phyloP scores from a whole-genome alignment of 2,113 vertebrate species.

The Trogon melanurus region DNA sequence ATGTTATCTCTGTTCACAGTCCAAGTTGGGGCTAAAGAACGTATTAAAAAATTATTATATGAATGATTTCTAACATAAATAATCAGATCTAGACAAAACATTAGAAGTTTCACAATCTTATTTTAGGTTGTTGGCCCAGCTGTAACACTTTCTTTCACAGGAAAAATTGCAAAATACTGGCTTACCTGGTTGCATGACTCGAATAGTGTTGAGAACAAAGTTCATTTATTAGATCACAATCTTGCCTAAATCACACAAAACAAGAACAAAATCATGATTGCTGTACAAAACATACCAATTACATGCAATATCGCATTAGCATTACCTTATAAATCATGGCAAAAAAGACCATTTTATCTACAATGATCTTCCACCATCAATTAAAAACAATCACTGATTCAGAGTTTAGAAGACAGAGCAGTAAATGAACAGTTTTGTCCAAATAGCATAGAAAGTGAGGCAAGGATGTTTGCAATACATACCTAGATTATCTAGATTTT shows the following conservation, averaged over 20 bases:
- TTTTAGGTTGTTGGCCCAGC: background rate
- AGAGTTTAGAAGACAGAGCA: background rate
- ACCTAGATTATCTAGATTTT: background rate
- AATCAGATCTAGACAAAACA: background rate
- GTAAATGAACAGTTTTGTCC: background rate
- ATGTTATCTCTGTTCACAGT: background rate
- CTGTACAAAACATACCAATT: background rate
- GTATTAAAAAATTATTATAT: background rate
- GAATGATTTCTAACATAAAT: background rate
- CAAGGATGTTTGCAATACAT: background rate
- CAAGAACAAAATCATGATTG: background rate
- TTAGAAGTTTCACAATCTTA: background rate
- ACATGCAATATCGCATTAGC: background rate
- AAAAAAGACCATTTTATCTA: background rate
- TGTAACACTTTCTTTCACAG: background rate
- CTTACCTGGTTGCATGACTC: constrained; percentile 74
- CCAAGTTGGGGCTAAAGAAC: background rate
- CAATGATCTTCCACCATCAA: background rate
- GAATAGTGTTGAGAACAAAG: constrained; percentile 83
- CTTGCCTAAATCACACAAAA: constrained; percentile 64
- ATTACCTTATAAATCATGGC: background rate
- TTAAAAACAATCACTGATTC: background rate
- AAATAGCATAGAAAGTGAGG: background rate
- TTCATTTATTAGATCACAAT: constrained; percentile 83
- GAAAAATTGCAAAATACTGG: background rate